These are phyloP conservation scores for Rhyacophila evoluta DNA, from an alignment of 2,888 invertebrate species.

Conservation along the genomic window DNA sequence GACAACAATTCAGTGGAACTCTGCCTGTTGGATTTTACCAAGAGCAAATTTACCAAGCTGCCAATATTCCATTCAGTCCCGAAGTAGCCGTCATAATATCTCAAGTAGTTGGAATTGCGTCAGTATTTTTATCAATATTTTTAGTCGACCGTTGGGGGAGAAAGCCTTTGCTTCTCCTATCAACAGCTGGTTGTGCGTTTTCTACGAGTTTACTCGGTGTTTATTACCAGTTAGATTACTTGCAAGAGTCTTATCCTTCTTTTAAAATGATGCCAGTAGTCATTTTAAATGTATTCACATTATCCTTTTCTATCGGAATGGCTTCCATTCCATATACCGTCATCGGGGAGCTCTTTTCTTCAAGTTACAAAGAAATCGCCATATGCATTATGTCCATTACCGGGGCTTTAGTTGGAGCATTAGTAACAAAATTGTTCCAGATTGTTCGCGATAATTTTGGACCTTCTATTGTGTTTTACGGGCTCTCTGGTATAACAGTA, in stretches of 20 bases:
- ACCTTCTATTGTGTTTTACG: conserved; percentile 65
- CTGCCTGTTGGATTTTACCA: conserved; percentile 49
- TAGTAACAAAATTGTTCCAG: conserved; percentile 68
- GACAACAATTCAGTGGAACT: conserved; percentile 51
- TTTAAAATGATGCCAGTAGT: conserved; percentile 49
- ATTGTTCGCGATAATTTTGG: conserved; percentile 65
- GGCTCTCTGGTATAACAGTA: conserved; percentile 64
- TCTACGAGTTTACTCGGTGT: conserved; percentile 41
- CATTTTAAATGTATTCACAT: conserved; percentile 37
- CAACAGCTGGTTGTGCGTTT: conserved; percentile 46
- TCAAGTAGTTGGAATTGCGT: conserved; percentile 37
- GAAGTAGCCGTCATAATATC: conserved; percentile 50
- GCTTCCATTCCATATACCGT: conserved; percentile 52
- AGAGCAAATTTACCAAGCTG: conserved; percentile 48
- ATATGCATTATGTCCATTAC: conserved; percentile 54
- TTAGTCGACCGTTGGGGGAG: conserved; percentile 52
- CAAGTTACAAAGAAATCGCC: conserved; percentile 51
- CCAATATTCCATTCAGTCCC: conserved; percentile 46
- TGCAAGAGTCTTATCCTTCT: conserved; percentile 40
- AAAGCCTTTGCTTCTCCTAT: conserved; percentile 50
- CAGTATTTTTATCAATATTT: conserved; percentile 44
- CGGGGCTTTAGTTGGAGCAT: conserved; percentile 65
- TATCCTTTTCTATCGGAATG: conserved; percentile 49
- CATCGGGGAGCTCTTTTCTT: conserved; percentile 50
- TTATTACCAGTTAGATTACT: conserved; percentile 40